Base-by-base conservation (phyloP, 2,113 vertebrate genomes). In the Lepus americanus region DNA sequence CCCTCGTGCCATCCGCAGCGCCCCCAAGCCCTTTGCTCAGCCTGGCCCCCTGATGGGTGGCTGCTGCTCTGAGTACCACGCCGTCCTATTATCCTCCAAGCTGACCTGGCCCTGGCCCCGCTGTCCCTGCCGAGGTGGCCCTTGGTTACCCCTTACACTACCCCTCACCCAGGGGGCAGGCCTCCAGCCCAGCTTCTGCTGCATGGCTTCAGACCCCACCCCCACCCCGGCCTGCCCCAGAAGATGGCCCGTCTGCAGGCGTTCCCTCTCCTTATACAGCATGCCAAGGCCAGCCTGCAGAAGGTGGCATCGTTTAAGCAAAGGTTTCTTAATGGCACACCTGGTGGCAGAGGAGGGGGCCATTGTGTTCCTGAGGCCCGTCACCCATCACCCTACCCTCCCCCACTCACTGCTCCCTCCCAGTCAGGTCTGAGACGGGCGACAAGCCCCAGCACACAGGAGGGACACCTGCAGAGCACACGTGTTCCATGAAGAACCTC, bases 11-110 rank as follows among this genome's bases (percentile, higher is more conserved):
- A 29, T 76, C 88, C 96, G 76, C n/a, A 25, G 89, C 89, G 70
- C 93, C 96, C 92, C 81, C 89, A 77, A 91, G 93, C 89, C 91
- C 94, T 96, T 87, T 81, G 20, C 96, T 95, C 91, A 87, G 96
- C 93, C 93, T 93, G 93, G 81, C 92, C 51, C 89, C 93, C 84
- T 55, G 0, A 69, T 20, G 87, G 82, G 86, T 66, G 72, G 66
- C 96, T 94, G 89, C 69, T 61, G 33, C 90, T 93, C 90, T 2
- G 51, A 82, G n/a, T 11, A 95, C 89, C 77, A 80, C 80, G 87
- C 61, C 82, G 29, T 73, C 14, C 81, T 84, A 63, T 84, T 94
- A 95, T 94, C 80, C 51, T 61, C 96, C 89, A 78, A 92, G 86
- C 53, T 61, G 53, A 20, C 80, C 33, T 79, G 95, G 90, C 90